Evolutionary conservation across 2,797 vertebrate genomes (phyloP), one percentile per base, ranked within the genome.

Genomic region (Tokudaia muenninki): DNA sequence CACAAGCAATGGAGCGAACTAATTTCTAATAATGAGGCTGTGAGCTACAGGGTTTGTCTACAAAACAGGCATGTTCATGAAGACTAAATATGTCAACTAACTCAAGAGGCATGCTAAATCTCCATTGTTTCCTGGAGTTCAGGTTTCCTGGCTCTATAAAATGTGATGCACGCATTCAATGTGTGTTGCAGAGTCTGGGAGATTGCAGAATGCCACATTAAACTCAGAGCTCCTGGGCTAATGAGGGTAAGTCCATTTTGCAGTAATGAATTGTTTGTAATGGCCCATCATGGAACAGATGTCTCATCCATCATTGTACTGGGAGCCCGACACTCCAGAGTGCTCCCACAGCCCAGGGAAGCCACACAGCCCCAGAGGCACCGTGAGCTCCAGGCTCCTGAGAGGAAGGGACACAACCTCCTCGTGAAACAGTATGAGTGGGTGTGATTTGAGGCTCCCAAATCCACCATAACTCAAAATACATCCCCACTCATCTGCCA

Each of bases 211-310:
- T 65, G 90, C 97, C 97, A 96, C 98, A 95, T 98, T 96, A 98
- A 98, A 92, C 92, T 90, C 41, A 0, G 77, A 97, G 98, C 97
- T 97, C 82, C 97, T 96, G 97, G 97, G 96, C 97, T 98, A 98
- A 96, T 96, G 97, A 98, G 61, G 89, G 93, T 90, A 95, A 97
- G 98, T 97, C 98, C 98, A 97, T 98, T 98, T 94, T 92, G 96
- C 89, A 82, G 96, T 98, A 98, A 98, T 98, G 97, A 98, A 98
- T 98, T 98, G 97, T 98, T 98, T 98, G 97, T 98, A 98, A 93
- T 79, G 95, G 98, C 91, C 96, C 89, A 50, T 97, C 95, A 34
- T 57, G 93, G 93, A 98, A 90, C 98, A 97, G 96, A 97, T 98
- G 97, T 94, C 97, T 98, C 97, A 97, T 97, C 97, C 55, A 6